Evolutionary conservation across 2,888 invertebrate species (phyloP).

Genomic region (Eupithecia subfuscata): DNA sequence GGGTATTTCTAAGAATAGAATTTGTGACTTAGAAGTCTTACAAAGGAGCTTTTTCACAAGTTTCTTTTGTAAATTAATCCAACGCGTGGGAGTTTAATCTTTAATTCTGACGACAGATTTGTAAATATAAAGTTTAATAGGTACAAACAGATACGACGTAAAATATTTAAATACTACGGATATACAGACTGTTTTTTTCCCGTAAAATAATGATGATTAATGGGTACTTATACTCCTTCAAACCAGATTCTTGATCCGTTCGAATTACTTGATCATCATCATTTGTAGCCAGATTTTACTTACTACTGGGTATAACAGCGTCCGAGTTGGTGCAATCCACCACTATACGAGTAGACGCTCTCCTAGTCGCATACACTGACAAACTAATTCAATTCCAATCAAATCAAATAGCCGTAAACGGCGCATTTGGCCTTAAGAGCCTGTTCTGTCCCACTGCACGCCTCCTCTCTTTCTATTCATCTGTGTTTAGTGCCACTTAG

Average conservation of each 20-base stretch:
- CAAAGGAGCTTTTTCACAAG: neutral
- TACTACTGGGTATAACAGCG: neutral
- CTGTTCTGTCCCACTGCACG: neutral
- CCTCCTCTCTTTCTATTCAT: neutral
- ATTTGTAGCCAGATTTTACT: neutral
- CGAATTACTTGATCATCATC: neutral
- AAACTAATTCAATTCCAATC: neutral
- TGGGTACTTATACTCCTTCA: neutral
- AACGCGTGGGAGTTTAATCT: slow-evolving; percentile 12
- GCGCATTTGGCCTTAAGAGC: neutral
- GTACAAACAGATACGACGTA: neutral
- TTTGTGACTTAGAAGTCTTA: neutral
- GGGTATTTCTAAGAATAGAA: neutral
- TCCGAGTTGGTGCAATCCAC: neutral
- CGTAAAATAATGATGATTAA: neutral
- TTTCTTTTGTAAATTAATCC: slow-evolving; percentile 11
- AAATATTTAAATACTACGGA: neutral
- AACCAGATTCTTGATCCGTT: neutral
- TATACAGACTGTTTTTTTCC: no score
- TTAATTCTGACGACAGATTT: neutral
- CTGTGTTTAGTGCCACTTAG: neutral
- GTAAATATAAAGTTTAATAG: neutral
- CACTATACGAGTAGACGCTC: no score
- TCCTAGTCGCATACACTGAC: neutral
- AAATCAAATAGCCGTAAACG: neutral